Conservation (phyloP, 2,797 vertebrate species). For the Manis crassicaudata region DNA sequence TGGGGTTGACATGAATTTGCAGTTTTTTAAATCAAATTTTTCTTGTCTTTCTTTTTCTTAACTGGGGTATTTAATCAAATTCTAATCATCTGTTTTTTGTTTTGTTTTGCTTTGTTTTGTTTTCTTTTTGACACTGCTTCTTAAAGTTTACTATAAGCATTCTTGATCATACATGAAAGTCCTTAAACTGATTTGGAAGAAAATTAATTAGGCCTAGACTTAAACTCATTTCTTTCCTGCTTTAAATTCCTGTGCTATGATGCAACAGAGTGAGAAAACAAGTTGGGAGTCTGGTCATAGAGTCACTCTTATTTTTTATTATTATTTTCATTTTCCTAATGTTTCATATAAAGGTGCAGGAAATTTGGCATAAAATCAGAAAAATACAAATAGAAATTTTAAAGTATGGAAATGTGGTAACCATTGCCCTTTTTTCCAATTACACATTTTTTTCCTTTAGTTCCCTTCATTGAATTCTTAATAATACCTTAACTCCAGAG, state of each 20-base stretch:
- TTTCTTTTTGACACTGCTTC: background rate
- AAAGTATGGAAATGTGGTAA: background rate
- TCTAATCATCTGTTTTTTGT: background rate
- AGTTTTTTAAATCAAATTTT: background rate
- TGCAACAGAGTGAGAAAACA: background rate
- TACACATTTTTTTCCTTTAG: background rate
- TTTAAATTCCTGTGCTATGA: background rate
- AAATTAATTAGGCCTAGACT: background rate
- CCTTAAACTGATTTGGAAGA: background rate
- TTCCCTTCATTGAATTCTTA: background rate
- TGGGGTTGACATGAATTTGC: background rate
- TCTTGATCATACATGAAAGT: background rate
- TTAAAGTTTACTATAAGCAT: background rate
- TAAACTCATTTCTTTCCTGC: background rate
- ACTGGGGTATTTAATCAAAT: background rate
- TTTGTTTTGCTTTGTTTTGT: background rate
- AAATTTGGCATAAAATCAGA: background rate
- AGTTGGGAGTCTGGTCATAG: background rate
- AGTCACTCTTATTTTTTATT: background rate
- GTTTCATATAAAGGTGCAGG: background rate
- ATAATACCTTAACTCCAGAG: background rate
- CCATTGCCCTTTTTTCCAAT: background rate
- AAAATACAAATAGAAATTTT: background rate
- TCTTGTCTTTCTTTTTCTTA: background rate
- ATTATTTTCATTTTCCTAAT: conserved; percentile 11